phyloP scores from a whole-genome alignment of 2,797 vertebrate genomes.

The Hippoglossus hippoglossus region DNA sequence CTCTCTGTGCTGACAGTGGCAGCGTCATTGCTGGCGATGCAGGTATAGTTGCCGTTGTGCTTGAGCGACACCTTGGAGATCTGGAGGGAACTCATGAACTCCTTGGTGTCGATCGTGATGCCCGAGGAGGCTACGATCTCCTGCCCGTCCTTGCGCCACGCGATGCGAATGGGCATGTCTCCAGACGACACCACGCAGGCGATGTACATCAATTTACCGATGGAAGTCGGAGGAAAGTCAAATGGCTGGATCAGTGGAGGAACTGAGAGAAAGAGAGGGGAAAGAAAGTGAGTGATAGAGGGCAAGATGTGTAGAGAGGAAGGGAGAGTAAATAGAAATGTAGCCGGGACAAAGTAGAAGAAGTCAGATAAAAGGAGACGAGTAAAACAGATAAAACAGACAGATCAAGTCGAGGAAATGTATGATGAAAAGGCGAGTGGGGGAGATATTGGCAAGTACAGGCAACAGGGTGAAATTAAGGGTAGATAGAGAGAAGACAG shows the following conservation, averaged over 20 bases:
- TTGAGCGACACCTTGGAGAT: constrained; percentile 97
- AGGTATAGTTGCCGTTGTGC: constrained; percentile 97
- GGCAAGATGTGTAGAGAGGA: constrained; percentile 6
- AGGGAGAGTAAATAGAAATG: constrained; percentile 18
- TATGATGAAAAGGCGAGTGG: constrained; percentile 27
- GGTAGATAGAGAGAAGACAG: constrained; percentile 41
- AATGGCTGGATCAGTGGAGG: constrained; percentile 98
- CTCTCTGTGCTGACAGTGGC: constrained; percentile 97
- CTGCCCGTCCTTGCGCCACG: constrained; percentile 97
- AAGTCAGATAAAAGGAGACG: constrained; percentile 27
- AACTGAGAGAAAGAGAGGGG: constrained; percentile 77
- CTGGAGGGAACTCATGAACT: constrained; percentile 97
- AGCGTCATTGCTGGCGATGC: constrained; percentile 94
- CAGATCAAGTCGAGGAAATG: constrained; percentile 37
- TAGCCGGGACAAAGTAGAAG: constrained; percentile 12
- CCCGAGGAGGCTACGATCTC: constrained; percentile 95
- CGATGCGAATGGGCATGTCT: constrained; percentile 99
- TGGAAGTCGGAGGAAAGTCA: constrained; percentile 97
- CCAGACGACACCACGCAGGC: constrained; percentile 97
- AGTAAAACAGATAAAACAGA: constrained; percentile 24
- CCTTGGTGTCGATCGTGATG: constrained; percentile 96
- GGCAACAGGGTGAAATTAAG: constrained; percentile 60
- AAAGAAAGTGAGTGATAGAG: not conserved
- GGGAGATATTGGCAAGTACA: constrained; percentile 46
- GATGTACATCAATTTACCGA: constrained; percentile 97